Percentiles rank a stretch among this genome's conserved stretches.
These are phyloP conservation scores for Chinchilla lanigera DNA, from an alignment of 2,113 vertebrate species.

Conservation along the genomic window DNA sequence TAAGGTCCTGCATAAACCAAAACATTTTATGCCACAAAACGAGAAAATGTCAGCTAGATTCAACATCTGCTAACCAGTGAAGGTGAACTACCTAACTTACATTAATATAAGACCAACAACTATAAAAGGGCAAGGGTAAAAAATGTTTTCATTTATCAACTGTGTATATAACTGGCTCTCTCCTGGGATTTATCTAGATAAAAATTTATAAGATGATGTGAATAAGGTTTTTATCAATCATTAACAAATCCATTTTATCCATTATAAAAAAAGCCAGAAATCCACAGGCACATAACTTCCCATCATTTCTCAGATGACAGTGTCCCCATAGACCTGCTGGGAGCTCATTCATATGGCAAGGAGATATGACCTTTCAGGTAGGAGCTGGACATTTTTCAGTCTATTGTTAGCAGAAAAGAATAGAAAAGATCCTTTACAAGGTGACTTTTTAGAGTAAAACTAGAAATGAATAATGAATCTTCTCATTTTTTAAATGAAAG, in stretches of 20 bases:
- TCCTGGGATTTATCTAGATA: constrained; percentile 50
- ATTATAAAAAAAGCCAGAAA: constrained; percentile 50
- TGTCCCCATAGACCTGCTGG: constrained; percentile 56
- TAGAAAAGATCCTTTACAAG: constrained; percentile 39
- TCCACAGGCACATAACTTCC: constrained; percentile 61
- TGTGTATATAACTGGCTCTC: constrained; percentile 36
- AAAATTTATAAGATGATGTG: constrained; percentile 27
- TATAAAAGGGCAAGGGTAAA: constrained; percentile 21
- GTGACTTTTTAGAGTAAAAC: constrained; percentile 39
- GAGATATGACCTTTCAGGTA: constrained; percentile 64
- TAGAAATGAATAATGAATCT: constrained; percentile 64
- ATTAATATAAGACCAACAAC: constrained; percentile 44
- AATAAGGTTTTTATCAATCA: neutral
- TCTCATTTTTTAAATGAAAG: constrained; percentile 63
- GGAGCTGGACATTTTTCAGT: constrained; percentile 46
- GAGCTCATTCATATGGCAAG: constrained; percentile 69
- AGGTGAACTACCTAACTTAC: constrained; percentile 10
- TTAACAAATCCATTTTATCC: constrained; percentile 63
- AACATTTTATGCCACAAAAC: constrained; percentile 46
- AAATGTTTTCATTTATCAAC: constrained; percentile 32
- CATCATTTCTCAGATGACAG: constrained; percentile 64
- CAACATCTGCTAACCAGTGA: constrained; percentile 17
- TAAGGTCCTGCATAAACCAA: constrained; percentile 41
- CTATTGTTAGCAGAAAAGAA: constrained; percentile 50
- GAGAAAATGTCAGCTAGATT: constrained; percentile 40